Conservation (phyloP, 2,797 vertebrate species). For the Borostomias antarcticus region DNA sequence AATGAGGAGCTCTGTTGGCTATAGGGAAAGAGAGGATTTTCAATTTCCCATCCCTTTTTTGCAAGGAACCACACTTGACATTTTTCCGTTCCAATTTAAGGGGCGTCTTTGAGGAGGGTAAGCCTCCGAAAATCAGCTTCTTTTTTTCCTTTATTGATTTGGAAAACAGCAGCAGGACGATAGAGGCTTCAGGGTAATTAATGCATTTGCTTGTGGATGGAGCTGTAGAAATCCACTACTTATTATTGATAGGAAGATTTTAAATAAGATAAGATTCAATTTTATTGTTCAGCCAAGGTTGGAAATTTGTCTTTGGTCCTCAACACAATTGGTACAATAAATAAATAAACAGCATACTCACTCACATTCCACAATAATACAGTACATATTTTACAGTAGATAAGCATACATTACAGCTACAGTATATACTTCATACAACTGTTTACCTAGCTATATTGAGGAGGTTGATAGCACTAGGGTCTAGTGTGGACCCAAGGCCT, state of each 20-base stretch:
- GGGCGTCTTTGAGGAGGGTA: conserved; percentile 51
- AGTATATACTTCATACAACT: too few species aligned
- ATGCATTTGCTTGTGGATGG: conserved; percentile 44
- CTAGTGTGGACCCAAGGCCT: too few species aligned
- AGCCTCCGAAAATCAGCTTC: conserved; percentile 49
- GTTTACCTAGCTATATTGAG: too few species aligned
- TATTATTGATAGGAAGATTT: conserved; percentile 52
- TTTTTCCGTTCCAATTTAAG: conserved; percentile 62
- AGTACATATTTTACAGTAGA: not conserved
- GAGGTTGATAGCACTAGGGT: too few species aligned
- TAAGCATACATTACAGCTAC: too few species aligned
- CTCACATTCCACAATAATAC: too few species aligned
- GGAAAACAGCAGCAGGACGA: conserved; percentile 38
- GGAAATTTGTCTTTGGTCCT: too few species aligned
- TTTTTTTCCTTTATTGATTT: conserved; percentile 43
- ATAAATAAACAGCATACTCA: not conserved
- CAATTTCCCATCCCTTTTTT: conserved; percentile 47
- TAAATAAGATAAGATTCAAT: too few species aligned
- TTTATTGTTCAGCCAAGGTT: too few species aligned
- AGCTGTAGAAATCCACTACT: conserved; percentile 41
- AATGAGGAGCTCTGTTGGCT: conserved; percentile 49
- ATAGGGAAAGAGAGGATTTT: conserved; percentile 50
- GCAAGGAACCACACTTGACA: conserved; percentile 65
- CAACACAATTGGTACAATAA: too few species aligned
- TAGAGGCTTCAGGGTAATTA: conserved; percentile 57